Percentiles rank a stretch among this genome's conserved stretches.
Conservation (phyloP, 2,888 invertebrate genomes). For the Sepioteuthis lessoniana region DNA sequence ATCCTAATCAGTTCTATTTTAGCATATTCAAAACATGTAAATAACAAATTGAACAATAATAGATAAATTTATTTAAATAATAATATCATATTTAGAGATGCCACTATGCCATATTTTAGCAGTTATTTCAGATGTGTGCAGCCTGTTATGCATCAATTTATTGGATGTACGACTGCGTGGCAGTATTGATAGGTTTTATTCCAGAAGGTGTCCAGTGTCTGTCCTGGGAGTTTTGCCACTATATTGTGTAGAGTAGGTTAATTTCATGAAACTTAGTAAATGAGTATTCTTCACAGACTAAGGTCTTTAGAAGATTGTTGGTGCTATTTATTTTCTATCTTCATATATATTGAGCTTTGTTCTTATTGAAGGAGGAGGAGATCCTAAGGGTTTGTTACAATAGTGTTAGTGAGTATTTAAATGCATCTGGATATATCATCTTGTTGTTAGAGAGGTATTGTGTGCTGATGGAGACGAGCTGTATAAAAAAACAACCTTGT, state of each 20-base stretch:
- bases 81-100: not conserved
- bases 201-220: not conserved
- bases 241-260: not conserved
- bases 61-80: no score
- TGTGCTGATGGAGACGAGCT: not conserved
- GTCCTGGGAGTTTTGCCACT: not conserved
- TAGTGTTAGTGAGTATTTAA: not conserved
- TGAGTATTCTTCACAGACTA: not conserved
- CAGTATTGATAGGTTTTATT: not conserved
- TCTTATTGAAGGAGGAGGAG: not conserved
- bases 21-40: not conserved
- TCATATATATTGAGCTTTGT: no score
- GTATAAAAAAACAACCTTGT: not conserved
- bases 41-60: not conserved
- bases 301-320: not conserved
- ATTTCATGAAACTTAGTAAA: not conserved
- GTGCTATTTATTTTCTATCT: no score
- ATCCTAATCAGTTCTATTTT: not conserved
- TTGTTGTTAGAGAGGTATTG: not conserved
- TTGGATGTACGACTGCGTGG: not conserved
- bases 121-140: not conserved
- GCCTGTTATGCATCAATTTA: not conserved
- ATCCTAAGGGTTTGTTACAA: not conserved
- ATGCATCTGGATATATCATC: not conserved
- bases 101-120: not conserved